These are phyloP conservation scores for Chaenogobius annularis DNA, from an alignment of 2,113 vertebrate species.

Conservation along the genomic window DNA sequence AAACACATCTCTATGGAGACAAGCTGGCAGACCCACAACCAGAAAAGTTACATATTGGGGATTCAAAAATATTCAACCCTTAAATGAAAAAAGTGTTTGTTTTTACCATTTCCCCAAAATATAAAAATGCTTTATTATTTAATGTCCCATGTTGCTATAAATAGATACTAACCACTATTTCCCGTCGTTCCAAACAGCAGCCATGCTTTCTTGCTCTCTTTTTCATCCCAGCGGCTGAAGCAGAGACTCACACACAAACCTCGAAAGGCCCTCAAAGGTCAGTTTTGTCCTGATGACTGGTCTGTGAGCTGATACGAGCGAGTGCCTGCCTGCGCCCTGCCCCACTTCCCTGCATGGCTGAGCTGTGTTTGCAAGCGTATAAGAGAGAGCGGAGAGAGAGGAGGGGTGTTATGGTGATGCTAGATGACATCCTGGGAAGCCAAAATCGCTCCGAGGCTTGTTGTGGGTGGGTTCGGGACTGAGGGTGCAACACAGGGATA, in stretches of 20 bases:
- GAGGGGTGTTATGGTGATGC: constrained; percentile 64
- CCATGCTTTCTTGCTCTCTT: constrained; percentile 34
- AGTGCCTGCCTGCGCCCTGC: constrained; percentile 58
- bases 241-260: constrained; percentile 57
- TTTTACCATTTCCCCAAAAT: too few relatives aligned
- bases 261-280: constrained; percentile 65
- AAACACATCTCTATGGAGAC: too few relatives aligned
- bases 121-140: too few relatives aligned
- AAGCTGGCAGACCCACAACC: too few relatives aligned
- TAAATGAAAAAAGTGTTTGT: too few relatives aligned
- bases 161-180: neutral
- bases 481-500: constrained; percentile 20
- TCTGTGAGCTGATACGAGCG: constrained; percentile 41
- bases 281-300: constrained; percentile 48
- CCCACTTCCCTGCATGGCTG: constrained; percentile 62
- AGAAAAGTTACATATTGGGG: too few relatives aligned
- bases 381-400: neutral
- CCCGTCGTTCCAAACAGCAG: neutral
- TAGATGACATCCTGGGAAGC: constrained; percentile 72
- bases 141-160: neutral
- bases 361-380: constrained; percentile 42
- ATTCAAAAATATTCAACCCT: too few relatives aligned
- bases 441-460: constrained; percentile 64
- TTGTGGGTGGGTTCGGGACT: constrained; percentile 41
- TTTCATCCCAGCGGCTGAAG: constrained; percentile 60